A percentile compares a stretch with the other conserved stretches of the same genome.
phyloP scores from a whole-genome alignment of 2,113 vertebrate species.

The Riparia riparia region DNA sequence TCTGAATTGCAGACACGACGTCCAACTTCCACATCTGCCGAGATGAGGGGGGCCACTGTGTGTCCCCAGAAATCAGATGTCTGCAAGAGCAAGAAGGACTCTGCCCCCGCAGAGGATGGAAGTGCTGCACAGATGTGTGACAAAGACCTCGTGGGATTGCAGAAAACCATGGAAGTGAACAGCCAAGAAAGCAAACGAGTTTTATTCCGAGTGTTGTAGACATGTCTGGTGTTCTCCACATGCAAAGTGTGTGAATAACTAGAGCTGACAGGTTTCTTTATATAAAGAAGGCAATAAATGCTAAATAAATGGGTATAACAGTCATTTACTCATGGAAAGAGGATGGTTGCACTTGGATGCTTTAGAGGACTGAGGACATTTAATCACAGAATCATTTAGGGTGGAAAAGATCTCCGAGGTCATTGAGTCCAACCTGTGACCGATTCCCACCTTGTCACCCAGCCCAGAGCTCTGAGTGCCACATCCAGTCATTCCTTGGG shows the following conservation, averaged over 20 bases:
- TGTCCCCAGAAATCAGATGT: slow-evolving; percentile 7
- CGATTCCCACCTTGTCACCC: rapidly evolving
- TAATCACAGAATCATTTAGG: not conserved
- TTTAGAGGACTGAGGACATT: not conserved
- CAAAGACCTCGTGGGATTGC: not conserved
- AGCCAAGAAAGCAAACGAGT: not conserved
- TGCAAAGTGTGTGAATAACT: not conserved
- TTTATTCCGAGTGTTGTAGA: not conserved
- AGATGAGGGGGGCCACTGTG: not conserved
- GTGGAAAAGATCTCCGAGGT: not conserved
- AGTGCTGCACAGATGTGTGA: slow-evolving; percentile 18
- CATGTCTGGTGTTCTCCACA: not conserved
- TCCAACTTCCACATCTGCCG: slow-evolving; percentile 24
- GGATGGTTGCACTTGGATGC: not conserved
- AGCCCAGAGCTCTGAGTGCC: not conserved
- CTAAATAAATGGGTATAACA: not conserved
- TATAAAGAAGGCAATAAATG: not conserved
- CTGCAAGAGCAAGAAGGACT: not conserved
- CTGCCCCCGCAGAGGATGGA: slow-evolving; percentile 31
- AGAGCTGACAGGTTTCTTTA: not conserved
- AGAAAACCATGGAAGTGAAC: not conserved
- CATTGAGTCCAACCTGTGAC: not conserved
- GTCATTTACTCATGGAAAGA: not conserved
- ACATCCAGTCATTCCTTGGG: not conserved
- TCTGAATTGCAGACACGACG: slow-evolving; percentile 16